Base-by-base conservation (phyloP, 2,113 vertebrate genomes). In the Sinocyclocheilus maitianheensis region DNA sequence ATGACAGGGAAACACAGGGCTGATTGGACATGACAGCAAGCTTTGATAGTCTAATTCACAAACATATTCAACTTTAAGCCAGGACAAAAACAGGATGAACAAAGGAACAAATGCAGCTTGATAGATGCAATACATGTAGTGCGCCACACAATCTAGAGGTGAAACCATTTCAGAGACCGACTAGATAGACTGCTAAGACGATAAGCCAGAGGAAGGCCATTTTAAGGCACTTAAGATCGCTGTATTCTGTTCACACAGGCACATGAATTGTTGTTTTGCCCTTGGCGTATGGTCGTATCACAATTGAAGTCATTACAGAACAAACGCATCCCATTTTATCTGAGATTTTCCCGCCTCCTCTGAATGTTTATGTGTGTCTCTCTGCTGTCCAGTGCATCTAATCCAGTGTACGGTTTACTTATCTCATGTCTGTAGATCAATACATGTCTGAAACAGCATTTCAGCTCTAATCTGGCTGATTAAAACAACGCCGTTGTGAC, bases 31-130 rank as follows among this genome's bases (percentile, higher is more conserved):
- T 9, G 69, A 87, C 84, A 76, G 71, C 65, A 72, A 16, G 69
- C 69, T 85, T 83, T 89, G 85, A 89, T 63, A 77, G 65, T 81
- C 51, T 46, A 60, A 75, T 75, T 84, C 72, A 77, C 60, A 83
- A 63, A 86, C 43, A 40, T 58, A 51, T 58, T 55, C 24, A 55
- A 84, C 67, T 84, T 58, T 43, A 82, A 55, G 16, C 67, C 48
- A 84, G 67, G 81, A 55, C 48, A 55, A 46, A 85, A 65, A 55
- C 40, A 75, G 40, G 81, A 83, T 63, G 30, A 78, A 85, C 26
- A 78, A 85, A 72, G 3, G 46, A 20, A 43, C 22, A 26, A 71
- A 76, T 60, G 77, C 24, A 26, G 76, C 30, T 53, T 85, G 65
- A 51, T 43, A 46, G 48, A 55, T 72, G 22, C 16, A 60, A 40